A percentile compares a stretch with the other conserved stretches of the same genome.
phyloP scores from a whole-genome alignment of 1,140 invertebrate species.

The Diachasmimorpha longicaudata region DNA sequence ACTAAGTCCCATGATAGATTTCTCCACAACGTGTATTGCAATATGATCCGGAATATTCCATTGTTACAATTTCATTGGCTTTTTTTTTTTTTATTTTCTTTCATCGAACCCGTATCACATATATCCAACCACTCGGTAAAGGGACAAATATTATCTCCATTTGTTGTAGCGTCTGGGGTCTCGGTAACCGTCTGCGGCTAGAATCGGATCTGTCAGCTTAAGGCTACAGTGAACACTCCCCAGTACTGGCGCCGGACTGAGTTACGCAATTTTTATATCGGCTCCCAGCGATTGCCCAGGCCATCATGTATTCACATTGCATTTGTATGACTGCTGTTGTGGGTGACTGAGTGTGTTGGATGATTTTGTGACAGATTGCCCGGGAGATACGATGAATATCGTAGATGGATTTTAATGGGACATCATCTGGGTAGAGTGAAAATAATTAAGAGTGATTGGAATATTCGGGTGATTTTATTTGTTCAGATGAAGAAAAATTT shows the following conservation, averaged over 20 bases:
- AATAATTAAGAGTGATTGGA: too few species aligned
- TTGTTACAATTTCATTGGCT: not conserved
- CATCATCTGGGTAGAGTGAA: too few species aligned
- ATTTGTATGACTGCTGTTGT: not conserved
- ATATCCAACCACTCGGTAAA: not conserved
- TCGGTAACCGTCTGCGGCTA: not conserved
- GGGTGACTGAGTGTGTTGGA: not conserved
- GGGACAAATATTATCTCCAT: not conserved
- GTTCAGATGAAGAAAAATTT: too few species aligned
- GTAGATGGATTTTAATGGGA: too few species aligned
- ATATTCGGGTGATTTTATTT: too few species aligned
- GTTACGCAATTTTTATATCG: slow-evolving; percentile 26
- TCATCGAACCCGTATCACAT: not conserved
- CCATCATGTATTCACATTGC: not conserved
- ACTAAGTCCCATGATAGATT: too few species aligned
- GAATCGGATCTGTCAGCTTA: not conserved
- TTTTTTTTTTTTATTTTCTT: not conserved
- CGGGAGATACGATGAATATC: too few species aligned
- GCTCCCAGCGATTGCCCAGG: slow-evolving; percentile 11
- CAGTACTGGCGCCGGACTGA: slow-evolving; percentile 15
- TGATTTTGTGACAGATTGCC: not conserved
- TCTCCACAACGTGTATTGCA: not conserved
- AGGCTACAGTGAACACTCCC: not conserved
- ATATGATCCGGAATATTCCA: not conserved
- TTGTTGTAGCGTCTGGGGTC: not conserved